These are phyloP conservation scores for Coelogynopora nodosa DNA, from an alignment of 2,888 invertebrate genomes.

Conservation along the genomic window DNA sequence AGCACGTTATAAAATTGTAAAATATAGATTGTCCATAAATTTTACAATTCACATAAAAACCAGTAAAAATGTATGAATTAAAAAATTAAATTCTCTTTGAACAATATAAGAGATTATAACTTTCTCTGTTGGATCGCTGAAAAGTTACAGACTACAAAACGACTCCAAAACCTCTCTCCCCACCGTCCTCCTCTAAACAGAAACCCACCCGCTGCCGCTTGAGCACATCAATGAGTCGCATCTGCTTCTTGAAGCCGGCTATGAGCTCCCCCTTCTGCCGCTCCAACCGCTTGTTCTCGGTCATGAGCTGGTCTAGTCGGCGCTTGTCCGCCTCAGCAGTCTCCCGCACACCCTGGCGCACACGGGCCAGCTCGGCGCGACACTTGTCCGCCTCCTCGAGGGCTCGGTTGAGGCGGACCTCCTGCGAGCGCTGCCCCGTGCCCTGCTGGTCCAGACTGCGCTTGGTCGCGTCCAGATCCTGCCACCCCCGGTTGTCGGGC, in stretches of 20 bases:
- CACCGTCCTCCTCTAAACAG: no score
- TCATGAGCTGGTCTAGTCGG: slow-evolving; percentile 57
- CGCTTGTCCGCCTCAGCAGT: slow-evolving; percentile 56
- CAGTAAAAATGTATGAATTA: no score
- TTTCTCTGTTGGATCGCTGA: no score
- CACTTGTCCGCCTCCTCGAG: slow-evolving; percentile 64
- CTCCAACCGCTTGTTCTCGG: slow-evolving; percentile 60
- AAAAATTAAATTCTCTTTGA: no score
- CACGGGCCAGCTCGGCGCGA: not conserved
- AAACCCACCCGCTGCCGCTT: slow-evolving; percentile 61
- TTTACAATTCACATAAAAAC: no score
- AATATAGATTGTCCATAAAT: no score
- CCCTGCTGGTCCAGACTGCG: slow-evolving; percentile 63
- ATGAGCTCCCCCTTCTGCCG: slow-evolving; percentile 63
- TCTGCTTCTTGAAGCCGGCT: slow-evolving; percentile 62
- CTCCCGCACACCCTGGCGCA: slow-evolving; percentile 51
- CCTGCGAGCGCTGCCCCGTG: slow-evolving; percentile 61
- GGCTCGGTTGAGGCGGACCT: slow-evolving; percentile 64
- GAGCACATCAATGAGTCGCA: slow-evolving; percentile 62
- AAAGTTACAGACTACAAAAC: no score
- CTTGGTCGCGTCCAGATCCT: slow-evolving; percentile 65
- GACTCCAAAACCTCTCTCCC: no score
- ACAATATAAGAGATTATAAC: no score
- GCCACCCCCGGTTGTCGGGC: no score
- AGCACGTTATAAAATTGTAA: no score